These are phyloP conservation scores for Agrotis puta DNA, from an alignment of 2,888 invertebrate species.

Conservation along the genomic window DNA sequence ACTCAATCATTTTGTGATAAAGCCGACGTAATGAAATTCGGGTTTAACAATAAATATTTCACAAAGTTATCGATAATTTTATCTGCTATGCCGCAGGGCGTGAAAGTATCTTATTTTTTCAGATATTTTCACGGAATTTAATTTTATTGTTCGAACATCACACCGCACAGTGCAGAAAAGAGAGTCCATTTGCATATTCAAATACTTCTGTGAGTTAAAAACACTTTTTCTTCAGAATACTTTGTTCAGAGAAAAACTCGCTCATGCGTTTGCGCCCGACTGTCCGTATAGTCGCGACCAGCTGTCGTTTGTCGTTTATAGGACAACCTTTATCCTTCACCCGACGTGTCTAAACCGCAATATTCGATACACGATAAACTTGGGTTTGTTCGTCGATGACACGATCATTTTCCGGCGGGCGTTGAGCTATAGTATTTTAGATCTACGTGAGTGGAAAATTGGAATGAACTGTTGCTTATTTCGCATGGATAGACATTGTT, in stretches of 20 bases:
- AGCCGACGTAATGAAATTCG: background rate
- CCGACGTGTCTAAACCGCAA: conserved; percentile 30
- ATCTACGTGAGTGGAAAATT: conserved; percentile 28
- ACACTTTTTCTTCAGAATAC: conserved; percentile 67
- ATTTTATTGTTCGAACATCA: conserved; percentile 71
- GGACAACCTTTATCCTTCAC: conserved; percentile 55
- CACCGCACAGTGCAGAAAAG: conserved; percentile 62
- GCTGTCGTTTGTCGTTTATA: conserved; percentile 54
- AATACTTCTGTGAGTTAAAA: conserved; percentile 68
- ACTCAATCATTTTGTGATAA: background rate
- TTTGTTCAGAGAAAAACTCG: conserved; percentile 51
- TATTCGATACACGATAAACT: conserved; percentile 47
- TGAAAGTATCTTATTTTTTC: conserved; percentile 58
- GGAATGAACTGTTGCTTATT: conserved; percentile 4
- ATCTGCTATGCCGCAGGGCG: background rate
- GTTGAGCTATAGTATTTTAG: background rate
- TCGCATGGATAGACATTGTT: background rate
- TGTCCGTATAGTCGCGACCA: conserved; percentile 36
- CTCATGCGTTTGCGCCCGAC: conserved; percentile 38
- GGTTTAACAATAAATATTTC: background rate
- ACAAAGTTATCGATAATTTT: conserved; percentile 7
- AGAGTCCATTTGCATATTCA: conserved; percentile 74
- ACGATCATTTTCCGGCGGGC: conserved; percentile 37
- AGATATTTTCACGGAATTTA: conserved; percentile 69
- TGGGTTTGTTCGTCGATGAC: conserved; percentile 36